phyloP scores from a whole-genome alignment of 2,888 invertebrate species.

The Aphrophora alni region DNA sequence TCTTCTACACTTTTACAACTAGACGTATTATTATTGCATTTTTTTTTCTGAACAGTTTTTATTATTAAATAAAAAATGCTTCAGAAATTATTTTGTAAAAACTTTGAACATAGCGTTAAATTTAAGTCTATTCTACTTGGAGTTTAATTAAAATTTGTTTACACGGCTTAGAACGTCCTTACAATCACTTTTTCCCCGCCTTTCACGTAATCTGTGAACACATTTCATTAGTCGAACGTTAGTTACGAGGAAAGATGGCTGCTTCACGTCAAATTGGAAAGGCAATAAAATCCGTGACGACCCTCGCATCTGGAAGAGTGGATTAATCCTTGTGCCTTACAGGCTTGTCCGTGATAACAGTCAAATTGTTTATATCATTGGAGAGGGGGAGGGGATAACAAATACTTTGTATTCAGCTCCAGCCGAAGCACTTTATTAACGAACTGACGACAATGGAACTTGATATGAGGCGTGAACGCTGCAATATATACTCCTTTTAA shows the following conservation, averaged over 20 bases:
- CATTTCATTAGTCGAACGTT: background rate
- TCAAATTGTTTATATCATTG: background rate
- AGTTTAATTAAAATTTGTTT: background rate
- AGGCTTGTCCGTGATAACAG: background rate
- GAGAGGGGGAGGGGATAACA: background rate
- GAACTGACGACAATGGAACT: background rate
- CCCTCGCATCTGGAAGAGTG: background rate
- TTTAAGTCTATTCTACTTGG: too few species aligned
- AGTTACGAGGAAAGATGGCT: background rate
- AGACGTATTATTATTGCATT: too few species aligned
- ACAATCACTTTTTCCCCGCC: background rate
- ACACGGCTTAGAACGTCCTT: background rate
- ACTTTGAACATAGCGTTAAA: too few species aligned
- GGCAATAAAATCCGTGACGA: background rate
- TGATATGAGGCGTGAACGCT: background rate
- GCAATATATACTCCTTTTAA: background rate
- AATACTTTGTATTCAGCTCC: background rate
- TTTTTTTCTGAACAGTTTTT: too few species aligned
- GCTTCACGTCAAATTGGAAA: conserved; percentile 3
- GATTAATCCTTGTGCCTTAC: background rate
- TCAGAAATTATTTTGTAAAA: too few species aligned
- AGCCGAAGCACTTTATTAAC: background rate
- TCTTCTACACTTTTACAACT: too few species aligned
- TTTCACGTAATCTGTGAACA: background rate
- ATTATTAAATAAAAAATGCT: too few species aligned